Conservation (phyloP, 2,888 invertebrate genomes). For the Theodoxus fluviatilis region DNA sequence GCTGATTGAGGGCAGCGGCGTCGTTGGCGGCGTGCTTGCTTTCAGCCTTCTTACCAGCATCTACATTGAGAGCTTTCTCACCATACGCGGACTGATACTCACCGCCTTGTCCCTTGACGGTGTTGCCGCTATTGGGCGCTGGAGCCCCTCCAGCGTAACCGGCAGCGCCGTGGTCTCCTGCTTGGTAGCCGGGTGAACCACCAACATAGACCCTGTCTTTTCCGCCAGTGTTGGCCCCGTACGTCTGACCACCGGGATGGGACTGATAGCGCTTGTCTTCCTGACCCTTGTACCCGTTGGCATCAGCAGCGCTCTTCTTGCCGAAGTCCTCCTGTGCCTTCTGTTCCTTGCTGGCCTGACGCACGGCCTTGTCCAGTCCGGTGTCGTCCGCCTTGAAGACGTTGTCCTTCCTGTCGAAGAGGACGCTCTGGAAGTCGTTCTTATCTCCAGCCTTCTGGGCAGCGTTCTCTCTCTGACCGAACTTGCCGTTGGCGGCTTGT, state of each 20-base stretch:
- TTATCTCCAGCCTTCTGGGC: conserved; percentile 23
- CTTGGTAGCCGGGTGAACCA: background rate
- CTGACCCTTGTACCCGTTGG: conserved; percentile 17
- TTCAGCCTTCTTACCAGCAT: conserved; percentile 7
- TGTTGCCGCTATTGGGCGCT: too few relatives aligned
- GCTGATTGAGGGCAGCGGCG: conserved; percentile 23
- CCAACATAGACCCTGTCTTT: conserved; percentile 10
- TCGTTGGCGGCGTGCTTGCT: conserved; percentile 19
- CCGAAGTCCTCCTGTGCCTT: conserved; percentile 20
- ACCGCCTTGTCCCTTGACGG: conserved; percentile 17
- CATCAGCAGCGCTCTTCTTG: conserved; percentile 19
- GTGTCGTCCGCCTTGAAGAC: conserved; percentile 22
- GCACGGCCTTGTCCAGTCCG: conserved; percentile 22
- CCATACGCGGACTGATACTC: conserved; percentile 15
- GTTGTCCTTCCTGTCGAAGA: conserved; percentile 26
- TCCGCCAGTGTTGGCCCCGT: conserved; percentile 2
- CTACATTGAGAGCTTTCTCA: conserved; percentile 8
- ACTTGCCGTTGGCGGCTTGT: conserved; percentile 14
- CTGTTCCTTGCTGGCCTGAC: conserved; percentile 11
- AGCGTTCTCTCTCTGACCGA: conserved; percentile 23
- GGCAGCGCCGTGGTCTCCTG: too few relatives aligned
- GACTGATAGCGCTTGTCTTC: conserved; percentile 23
- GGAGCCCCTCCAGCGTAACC: too few relatives aligned
- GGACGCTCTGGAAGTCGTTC: conserved; percentile 23
- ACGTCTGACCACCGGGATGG: background rate